Conservation (phyloP, 2,888 invertebrate species). For the Lasioglossum zephyrum region DNA sequence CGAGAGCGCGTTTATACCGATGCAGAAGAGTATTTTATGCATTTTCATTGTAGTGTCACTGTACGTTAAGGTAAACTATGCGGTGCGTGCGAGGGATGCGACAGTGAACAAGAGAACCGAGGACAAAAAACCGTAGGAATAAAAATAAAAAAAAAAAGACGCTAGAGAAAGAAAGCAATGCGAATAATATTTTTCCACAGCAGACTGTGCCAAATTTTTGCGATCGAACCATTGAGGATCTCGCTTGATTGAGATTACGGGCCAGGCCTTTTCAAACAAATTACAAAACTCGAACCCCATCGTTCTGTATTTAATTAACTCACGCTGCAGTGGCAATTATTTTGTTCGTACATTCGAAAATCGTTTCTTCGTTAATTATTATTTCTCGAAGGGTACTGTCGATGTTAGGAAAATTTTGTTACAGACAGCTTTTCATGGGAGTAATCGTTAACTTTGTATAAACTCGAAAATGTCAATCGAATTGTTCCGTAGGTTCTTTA, state of each 20-base stretch:
- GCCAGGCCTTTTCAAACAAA: not conserved
- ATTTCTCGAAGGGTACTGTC: not conserved
- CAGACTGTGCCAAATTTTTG: conserved; percentile 78
- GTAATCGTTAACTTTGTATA: not conserved
- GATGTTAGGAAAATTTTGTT: not conserved
- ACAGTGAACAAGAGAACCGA: conserved; percentile 32
- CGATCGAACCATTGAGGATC: conserved; percentile 61
- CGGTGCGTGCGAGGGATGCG: conserved; percentile 12
- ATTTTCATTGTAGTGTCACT: conserved; percentile 62
- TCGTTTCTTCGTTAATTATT: not conserved
- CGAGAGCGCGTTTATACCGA: conserved; percentile 60
- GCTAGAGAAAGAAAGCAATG: conserved; percentile 50
- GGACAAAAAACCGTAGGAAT: conserved; percentile 28
- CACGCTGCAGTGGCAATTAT: conserved; percentile 36
- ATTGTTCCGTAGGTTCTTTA: not conserved
- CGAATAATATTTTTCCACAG: conserved; percentile 77
- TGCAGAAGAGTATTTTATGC: conserved; percentile 65
- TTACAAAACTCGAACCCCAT: not conserved
- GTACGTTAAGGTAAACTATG: conserved; percentile 56
- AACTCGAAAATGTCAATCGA: not conserved
- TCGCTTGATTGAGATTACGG: conserved; percentile 25
- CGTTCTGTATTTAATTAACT: not conserved
- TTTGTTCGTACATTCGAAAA: conserved; percentile 41
- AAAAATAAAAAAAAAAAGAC: conserved; percentile 24
- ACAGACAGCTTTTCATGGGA: not conserved